phyloP scores from a whole-genome alignment of 2,113 vertebrate genomes.

The Xiphophorus hellerii region DNA sequence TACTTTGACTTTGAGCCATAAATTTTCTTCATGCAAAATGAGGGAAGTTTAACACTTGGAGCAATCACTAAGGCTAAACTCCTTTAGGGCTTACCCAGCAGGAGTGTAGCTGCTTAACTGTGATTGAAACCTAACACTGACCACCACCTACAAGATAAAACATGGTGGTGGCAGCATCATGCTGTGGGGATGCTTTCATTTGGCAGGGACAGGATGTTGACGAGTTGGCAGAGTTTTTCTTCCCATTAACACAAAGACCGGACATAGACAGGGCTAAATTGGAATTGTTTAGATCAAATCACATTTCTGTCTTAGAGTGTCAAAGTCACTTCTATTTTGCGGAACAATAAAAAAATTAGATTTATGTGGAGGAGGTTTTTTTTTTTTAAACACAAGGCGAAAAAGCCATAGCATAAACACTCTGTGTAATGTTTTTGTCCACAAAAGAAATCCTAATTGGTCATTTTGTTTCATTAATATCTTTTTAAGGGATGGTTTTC shows the following conservation, averaged over 20 bases:
- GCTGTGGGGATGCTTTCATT: too few relatives aligned
- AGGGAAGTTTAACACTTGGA: constrained; percentile 47
- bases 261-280: not conserved
- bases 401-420: not conserved
- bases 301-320: too few relatives aligned
- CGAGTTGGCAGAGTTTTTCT: too few relatives aligned
- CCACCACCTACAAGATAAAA: too few relatives aligned
- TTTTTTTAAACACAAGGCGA: not conserved
- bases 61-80: constrained; percentile 58
- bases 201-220: too few relatives aligned
- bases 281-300: not conserved
- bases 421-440: constrained; percentile 25
- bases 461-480: constrained; percentile 39
- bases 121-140: too few relatives aligned
- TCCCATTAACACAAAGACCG: too few relatives aligned
- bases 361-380: not conserved
- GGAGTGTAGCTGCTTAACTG: not conserved
- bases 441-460: constrained; percentile 24
- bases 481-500: constrained; percentile 31
- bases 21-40: constrained; percentile 38
- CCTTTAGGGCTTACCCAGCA: constrained; percentile 55
- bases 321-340: not conserved
- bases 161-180: too few relatives aligned
- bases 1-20: constrained; percentile 26
- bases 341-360: not conserved